A percentile compares a stretch with the other conserved stretches of the same genome.
These are phyloP conservation scores for Dufourea novaeangliae DNA, from an alignment of 1,140 invertebrate genomes.

Conservation along the genomic window DNA sequence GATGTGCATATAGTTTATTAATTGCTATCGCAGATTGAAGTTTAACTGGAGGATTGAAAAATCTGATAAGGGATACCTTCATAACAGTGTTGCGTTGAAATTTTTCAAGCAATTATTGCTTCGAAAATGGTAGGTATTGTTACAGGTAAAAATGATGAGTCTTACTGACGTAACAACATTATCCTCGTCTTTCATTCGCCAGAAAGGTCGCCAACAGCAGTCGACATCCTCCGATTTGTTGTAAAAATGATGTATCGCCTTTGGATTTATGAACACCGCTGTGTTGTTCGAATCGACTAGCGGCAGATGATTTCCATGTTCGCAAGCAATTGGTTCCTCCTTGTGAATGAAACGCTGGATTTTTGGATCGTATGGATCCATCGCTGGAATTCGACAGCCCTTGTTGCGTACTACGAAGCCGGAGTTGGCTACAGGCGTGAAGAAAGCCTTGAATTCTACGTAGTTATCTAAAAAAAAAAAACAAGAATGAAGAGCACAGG, in stretches of 20 bases:
- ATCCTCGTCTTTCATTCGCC: constrained; percentile 80
- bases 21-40: neutral
- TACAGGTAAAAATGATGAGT: neutral
- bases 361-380: constrained; percentile 86
- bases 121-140: neutral
- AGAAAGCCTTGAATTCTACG: constrained; percentile 28
- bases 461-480: constrained; percentile 43
- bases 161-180: constrained; percentile 71
- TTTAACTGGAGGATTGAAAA: neutral
- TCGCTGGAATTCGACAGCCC: constrained; percentile 90
- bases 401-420: constrained; percentile 86
- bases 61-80: neutral
- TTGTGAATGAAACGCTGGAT: constrained; percentile 80
- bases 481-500: no score
- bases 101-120: neutral
- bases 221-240: constrained; percentile 77
- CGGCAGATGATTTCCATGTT: constrained; percentile 80
- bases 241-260: constrained; percentile 79
- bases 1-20: neutral
- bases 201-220: constrained; percentile 86
- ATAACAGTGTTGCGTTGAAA: neutral
- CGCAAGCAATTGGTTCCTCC: constrained; percentile 77
- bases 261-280: constrained; percentile 83
- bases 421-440: constrained; percentile 45
- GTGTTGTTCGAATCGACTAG: constrained; percentile 85